Evolutionary conservation across 92 coral and sea anemone genomes (phyloP), one percentile per base, ranked within the genome.

Genomic region (Galaxea fascicularis): DNA sequence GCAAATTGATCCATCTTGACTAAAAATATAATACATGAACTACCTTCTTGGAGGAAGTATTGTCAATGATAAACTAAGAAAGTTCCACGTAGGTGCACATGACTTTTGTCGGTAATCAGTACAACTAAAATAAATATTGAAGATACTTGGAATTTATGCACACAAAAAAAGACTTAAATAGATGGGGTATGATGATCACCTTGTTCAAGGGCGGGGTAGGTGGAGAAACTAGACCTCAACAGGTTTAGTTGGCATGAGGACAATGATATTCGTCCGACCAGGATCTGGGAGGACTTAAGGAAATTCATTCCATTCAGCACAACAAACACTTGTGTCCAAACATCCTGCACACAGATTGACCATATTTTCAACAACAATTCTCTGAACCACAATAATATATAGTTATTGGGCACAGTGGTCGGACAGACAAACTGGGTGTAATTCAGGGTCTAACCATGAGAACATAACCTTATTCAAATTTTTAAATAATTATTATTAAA

Each of bases 271-370:
- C 70, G 60, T 59, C 86, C 58, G 53, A 71, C 86, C 86, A 82
- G 62, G 86, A 54, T 39, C 78, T 82, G 86, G 71, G 78, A 82
- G 57, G 76, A 56, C 69, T 27, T 82, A 54, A 82, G 58, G 78
- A 71, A 69, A 17, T 58, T 82, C 86, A 82, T 82, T 82, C 86
- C 86, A 54, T 71, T 70, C 86, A 70, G 69, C 86, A 41, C 8
- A 82, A 82, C 58, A 56, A 78, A 63, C 73, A 45, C 83, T 8
- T 41, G 70, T 17, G 57, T 70, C 26, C 58, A 53, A 68, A 56
- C 71, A 82, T 82, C 86, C 78, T 71, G 76, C 26, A 71, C 46
- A 46, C 53, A 70, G 58, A 71, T 46, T 47, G 31, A 71, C 18
- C 28, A 46, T 15, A 27, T 28, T 65, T 65, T 18, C 28, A 65